phyloP scores from a whole-genome alignment of 2,888 invertebrate genomes.

The Plagiodera versicolora region DNA sequence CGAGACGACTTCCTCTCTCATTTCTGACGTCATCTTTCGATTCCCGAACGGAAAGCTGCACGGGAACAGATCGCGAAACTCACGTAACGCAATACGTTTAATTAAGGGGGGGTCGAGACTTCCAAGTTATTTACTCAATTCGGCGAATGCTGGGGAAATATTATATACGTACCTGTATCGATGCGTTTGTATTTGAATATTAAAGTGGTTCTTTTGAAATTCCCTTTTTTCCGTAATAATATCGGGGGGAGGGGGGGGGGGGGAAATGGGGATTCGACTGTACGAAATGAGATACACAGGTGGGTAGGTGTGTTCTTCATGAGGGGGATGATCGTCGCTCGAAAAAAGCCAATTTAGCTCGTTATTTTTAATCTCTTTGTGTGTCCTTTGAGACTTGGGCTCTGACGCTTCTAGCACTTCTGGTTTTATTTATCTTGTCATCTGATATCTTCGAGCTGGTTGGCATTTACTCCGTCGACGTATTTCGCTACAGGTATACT shows the following conservation, averaged over 20 bases:
- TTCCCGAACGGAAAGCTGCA: conserved; percentile 23
- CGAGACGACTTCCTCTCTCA: conserved; percentile 24
- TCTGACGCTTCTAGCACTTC: background rate
- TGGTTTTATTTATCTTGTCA: background rate
- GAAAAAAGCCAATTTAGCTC: background rate
- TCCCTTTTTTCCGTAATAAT: conserved; percentile 10
- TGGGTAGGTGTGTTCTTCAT: background rate
- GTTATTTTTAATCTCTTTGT: background rate
- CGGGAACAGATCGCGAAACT: conserved; percentile 21
- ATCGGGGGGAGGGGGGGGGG: background rate
- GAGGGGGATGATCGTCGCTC: background rate
- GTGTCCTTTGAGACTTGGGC: background rate
- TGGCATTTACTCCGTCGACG: background rate
- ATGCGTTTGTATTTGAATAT: conserved; percentile 13
- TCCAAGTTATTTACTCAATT: conserved; percentile 21
- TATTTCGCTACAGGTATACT: background rate
- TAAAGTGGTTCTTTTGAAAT: conserved; percentile 11
- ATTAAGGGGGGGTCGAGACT: conserved; percentile 16
- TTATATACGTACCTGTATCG: conserved; percentile 4
- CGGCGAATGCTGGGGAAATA: conserved; percentile 12
- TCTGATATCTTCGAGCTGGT: background rate
- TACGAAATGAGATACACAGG: background rate
- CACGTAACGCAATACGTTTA: conserved; percentile 23
- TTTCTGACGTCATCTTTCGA: conserved; percentile 18
- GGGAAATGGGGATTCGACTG: no score